Conservation (phyloP, 1,140 invertebrate genomes). For the Bicyclus anynana region DNA sequence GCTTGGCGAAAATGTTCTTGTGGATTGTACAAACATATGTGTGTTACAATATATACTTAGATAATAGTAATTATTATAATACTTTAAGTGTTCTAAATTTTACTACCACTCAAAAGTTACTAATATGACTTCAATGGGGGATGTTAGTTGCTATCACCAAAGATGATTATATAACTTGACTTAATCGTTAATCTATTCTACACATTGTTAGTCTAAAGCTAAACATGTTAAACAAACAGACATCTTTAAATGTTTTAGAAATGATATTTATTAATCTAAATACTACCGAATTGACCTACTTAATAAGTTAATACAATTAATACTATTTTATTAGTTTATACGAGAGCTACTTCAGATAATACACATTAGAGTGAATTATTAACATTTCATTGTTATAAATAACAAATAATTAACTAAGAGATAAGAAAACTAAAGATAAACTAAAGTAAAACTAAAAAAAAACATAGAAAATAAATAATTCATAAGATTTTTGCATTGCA, state of each 20-base stretch:
- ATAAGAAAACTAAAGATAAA: constrained; percentile 28
- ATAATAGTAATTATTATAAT: constrained; percentile 40
- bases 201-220: constrained; percentile 73
- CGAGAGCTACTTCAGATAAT: constrained; percentile 57
- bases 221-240: constrained; percentile 77
- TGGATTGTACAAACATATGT: constrained; percentile 39
- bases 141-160: constrained; percentile 61
- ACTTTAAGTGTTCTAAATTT: constrained; percentile 49
- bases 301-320: constrained; percentile 73
- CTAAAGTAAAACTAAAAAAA: constrained; percentile 49
- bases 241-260: constrained; percentile 71
- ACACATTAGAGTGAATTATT: constrained; percentile 51
- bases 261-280: constrained; percentile 74
- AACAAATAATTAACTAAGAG: constrained; percentile 31
- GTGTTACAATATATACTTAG: constrained; percentile 46
- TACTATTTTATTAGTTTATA: constrained; percentile 71
- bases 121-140: constrained; percentile 52
- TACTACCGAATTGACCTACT: constrained; percentile 58
- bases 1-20: constrained; percentile 61
- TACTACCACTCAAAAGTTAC: constrained; percentile 47
- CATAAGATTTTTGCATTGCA: constrained; percentile 49
- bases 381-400: constrained; percentile 50
- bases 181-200: constrained; percentile 73
- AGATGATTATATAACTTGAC: constrained; percentile 43
- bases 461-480: constrained; percentile 50